Conservation (phyloP, 2,113 vertebrate genomes). For the Excalfactoria chinensis region DNA sequence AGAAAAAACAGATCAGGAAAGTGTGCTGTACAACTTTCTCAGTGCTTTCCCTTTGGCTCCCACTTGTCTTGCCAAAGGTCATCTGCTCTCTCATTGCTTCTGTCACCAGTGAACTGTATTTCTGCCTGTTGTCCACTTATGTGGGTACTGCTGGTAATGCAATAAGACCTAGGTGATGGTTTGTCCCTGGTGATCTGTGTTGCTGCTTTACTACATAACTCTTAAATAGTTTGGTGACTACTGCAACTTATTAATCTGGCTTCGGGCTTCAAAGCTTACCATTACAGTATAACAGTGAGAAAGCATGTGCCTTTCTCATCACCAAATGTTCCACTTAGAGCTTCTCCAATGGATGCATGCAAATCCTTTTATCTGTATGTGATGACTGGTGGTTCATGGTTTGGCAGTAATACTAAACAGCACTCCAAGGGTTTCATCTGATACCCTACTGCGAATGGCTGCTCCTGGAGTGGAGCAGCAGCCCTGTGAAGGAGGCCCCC, state of each 20-base stretch:
- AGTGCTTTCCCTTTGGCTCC: not conserved
- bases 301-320: not conserved
- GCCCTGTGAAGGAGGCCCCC: not conserved
- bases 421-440: not conserved
- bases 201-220: not conserved
- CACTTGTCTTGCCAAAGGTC: not conserved
- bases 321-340: not conserved
- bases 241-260: not conserved
- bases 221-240: not conserved
- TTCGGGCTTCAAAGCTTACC: not conserved
- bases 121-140: not conserved
- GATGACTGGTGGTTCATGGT: not conserved
- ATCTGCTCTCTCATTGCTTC: constrained; percentile 28
- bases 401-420: not conserved
- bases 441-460: not conserved
- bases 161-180: not conserved
- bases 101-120: not conserved
- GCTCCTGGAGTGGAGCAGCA: not conserved
- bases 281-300: not conserved
- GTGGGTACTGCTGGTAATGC: not conserved
- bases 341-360: not conserved
- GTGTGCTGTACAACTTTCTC: not conserved
- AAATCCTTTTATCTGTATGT: not conserved
- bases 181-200: not conserved
- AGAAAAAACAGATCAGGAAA: no score